These are phyloP conservation scores for Rhyzopertha dominica DNA, from an alignment of 1,140 invertebrate genomes.

Conservation along the genomic window DNA sequence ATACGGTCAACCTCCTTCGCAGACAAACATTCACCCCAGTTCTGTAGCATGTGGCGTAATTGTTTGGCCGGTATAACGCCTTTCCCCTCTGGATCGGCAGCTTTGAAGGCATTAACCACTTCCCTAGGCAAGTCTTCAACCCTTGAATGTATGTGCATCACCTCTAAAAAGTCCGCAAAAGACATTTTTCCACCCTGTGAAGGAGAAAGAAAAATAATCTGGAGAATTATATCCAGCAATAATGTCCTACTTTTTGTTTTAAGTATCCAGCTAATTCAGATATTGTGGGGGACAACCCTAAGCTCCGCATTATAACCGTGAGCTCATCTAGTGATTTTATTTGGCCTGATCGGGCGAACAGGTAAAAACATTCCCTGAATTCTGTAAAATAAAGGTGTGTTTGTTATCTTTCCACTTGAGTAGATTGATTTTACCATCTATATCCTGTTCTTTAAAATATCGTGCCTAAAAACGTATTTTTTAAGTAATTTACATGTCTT, in stretches of 20 bases:
- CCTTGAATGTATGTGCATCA: constrained; percentile 85
- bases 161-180: constrained; percentile 92
- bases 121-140: constrained; percentile 86
- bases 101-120: constrained; percentile 81
- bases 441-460: constrained; percentile 79
- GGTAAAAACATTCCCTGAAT: constrained; percentile 90
- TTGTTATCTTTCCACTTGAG: constrained; percentile 11
- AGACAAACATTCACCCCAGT: constrained; percentile 88
- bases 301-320: constrained; percentile 88
- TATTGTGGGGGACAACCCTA: constrained; percentile 89
- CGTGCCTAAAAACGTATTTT: constrained; percentile 58
- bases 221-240: neutral
- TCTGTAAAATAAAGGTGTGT: constrained; percentile 58
- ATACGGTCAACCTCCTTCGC: constrained; percentile 92
- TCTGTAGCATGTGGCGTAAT: constrained; percentile 79
- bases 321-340: constrained; percentile 85
- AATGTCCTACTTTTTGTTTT: constrained; percentile 52
- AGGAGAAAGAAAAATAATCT: constrained; percentile 9
- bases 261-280: constrained; percentile 78
- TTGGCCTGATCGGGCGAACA: constrained; percentile 83
- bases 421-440: constrained; percentile 67
- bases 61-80: constrained; percentile 78
- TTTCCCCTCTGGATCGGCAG: constrained; percentile 68
- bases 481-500: constrained; percentile 5
- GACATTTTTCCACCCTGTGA: constrained; percentile 80